Evolutionary conservation across 64 coral and sea anemone genomes (phyloP).

Genomic region (Catalaphyllia jardinei): DNA sequence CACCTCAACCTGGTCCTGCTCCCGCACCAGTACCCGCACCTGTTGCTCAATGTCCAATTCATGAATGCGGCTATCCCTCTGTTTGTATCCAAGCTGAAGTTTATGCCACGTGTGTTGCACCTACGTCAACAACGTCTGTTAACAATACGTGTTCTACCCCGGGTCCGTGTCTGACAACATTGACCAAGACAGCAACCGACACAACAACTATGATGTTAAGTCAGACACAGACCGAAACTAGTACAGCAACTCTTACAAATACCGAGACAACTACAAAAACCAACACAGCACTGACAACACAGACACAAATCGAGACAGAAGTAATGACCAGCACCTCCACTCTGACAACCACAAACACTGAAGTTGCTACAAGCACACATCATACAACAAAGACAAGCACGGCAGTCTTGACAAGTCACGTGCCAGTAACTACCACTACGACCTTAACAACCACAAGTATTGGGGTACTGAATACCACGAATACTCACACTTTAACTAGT

Average conservation of each 20-base stretch:
- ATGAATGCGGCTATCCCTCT: constrained; percentile 3
- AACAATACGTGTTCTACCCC: constrained; percentile 10
- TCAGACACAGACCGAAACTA: constrained; percentile 8
- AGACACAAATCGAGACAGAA: not conserved
- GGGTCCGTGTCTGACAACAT: constrained; percentile 7
- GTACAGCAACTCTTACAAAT: constrained; percentile 5
- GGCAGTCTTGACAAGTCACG: constrained; percentile 14
- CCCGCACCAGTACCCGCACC: not conserved
- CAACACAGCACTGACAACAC: not conserved
- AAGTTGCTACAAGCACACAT: not conserved
- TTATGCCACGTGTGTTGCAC: constrained; percentile 20
- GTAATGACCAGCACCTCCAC: not conserved
- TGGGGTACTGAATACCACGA: constrained; percentile 1
- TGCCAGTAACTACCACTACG: constrained; percentile 10
- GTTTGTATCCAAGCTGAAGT: constrained; percentile 15
- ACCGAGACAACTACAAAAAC: not conserved
- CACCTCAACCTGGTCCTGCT: no score
- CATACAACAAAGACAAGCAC: constrained; percentile 23
- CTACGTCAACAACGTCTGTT: not conserved
- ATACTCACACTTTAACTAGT: constrained; percentile 18
- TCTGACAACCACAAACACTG: constrained; percentile 11
- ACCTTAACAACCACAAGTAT: constrained; percentile 20
- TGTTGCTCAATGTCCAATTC: not conserved
- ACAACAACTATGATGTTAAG: not conserved
- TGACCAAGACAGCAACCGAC: constrained; percentile 17